Conservation (phyloP, 2,113 vertebrate species). For the Sapayoa aenigma region DNA sequence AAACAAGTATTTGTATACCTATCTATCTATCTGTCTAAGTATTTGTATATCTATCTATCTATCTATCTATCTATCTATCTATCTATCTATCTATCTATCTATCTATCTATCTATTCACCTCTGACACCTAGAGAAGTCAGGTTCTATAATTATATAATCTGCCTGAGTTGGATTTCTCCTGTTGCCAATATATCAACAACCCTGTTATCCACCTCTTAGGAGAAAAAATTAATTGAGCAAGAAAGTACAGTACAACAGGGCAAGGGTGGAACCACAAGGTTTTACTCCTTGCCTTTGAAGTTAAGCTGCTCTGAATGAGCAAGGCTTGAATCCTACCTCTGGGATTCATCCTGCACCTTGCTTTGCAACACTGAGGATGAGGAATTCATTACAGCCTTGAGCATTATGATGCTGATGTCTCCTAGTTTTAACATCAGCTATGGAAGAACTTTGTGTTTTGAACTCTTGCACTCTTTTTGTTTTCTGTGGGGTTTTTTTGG, state of each 20-base stretch:
- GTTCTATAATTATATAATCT: slow-evolving; percentile 9
- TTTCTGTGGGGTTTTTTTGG: not conserved
- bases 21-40: no score
- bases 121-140: not conserved
- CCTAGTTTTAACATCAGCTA: not conserved
- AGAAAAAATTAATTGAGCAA: not conserved
- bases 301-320: not conserved
- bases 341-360: not conserved
- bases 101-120: not conserved
- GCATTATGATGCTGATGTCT: not conserved
- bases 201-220: not conserved
- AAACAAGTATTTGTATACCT: not conserved
- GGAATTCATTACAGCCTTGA: not conserved
- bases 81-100: no score
- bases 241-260: not conserved
- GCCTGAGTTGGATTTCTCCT: not conserved
- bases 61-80: no score
- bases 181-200: not conserved
- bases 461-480: not conserved
- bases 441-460: not conserved
- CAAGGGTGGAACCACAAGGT: not conserved
- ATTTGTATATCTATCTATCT: no score
- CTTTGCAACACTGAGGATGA: not conserved
- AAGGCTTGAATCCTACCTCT: not conserved
- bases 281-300: slow-evolving; percentile 21